A percentile compares a stretch with the other conserved stretches of the same genome.
These are phyloP conservation scores for Cichladusa arquata DNA, from an alignment of 2,113 vertebrate genomes.

Conservation along the genomic window DNA sequence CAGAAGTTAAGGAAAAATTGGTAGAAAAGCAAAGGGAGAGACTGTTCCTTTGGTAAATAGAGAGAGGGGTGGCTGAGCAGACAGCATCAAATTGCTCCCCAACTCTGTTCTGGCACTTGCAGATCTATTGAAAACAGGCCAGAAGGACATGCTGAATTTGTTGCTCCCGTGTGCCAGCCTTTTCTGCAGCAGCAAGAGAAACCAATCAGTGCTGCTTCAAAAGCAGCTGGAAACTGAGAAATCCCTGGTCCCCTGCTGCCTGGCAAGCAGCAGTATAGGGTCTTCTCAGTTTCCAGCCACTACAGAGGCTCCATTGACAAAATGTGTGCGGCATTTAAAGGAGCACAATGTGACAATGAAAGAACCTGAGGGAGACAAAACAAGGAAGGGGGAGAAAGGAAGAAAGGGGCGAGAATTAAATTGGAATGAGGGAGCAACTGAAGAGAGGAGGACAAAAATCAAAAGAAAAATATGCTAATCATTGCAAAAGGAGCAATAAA, in stretches of 20 bases:
- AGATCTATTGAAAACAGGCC: conserved; percentile 47
- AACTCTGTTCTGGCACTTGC: conserved; percentile 49
- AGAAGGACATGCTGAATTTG: conserved; percentile 67
- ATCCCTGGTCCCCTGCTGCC: conserved; percentile 51
- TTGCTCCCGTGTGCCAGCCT: conserved; percentile 53
- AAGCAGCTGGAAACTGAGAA: conserved; percentile 68
- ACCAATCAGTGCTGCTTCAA: conserved; percentile 51
- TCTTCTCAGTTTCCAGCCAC: conserved; percentile 59
- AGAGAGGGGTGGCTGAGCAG: conserved; percentile 1
- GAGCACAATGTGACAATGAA: conserved; percentile 61
- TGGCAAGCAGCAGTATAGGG: conserved; percentile 44
- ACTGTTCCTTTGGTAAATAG: background rate
- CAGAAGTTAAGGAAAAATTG: background rate
- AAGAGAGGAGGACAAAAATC: background rate
- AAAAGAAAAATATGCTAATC: conserved; percentile 15
- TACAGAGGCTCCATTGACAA: conserved; percentile 64
- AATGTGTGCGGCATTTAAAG: conserved; percentile 10
- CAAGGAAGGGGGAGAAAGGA: background rate
- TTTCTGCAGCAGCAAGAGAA: conserved; percentile 51
- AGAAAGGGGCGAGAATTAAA: background rate
- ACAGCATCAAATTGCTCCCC: conserved; percentile 39
- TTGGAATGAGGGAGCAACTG: background rate
- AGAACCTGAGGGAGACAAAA: conserved; percentile 48
- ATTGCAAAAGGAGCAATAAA: background rate
- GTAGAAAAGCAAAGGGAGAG: background rate